Evolutionary conservation across 1,140 invertebrate species (phyloP).

Genomic region (Brachionus rubens): DNA sequence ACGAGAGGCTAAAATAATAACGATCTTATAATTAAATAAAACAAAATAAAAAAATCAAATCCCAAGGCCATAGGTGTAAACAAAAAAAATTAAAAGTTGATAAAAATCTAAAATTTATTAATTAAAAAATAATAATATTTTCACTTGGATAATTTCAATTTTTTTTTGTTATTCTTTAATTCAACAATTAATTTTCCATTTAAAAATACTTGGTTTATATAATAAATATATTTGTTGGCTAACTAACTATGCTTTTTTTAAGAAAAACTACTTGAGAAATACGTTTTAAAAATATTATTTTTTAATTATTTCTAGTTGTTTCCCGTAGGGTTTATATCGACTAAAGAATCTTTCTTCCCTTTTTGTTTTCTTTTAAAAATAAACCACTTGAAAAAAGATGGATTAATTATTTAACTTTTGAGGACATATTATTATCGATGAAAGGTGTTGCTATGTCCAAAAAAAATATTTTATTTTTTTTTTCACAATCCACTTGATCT

Average conservation of each 20-base stretch:
- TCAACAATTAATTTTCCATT: too few relatives aligned
- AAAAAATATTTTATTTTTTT: constrained; percentile 22
- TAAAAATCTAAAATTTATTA: too few relatives aligned
- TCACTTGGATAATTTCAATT: too few relatives aligned
- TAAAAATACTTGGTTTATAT: too few relatives aligned
- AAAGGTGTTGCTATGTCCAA: not conserved
- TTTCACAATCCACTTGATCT: constrained; percentile 30
- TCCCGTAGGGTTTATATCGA: constrained; percentile 19
- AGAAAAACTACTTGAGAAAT: constrained; percentile 23
- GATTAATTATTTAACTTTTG: constrained; percentile 45
- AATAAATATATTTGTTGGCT: too few relatives aligned
- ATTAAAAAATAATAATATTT: too few relatives aligned
- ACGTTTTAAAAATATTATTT: constrained; percentile 39
- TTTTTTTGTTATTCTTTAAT: too few relatives aligned
- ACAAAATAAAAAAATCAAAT: not conserved
- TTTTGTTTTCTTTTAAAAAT: not conserved
- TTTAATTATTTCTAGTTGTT: constrained; percentile 35
- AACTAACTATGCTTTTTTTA: not conserved
- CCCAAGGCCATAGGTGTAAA: constrained; percentile 18
- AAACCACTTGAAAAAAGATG: constrained; percentile 29
- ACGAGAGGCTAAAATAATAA: constrained; percentile 11
- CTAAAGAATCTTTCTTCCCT: not conserved
- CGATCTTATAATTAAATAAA: constrained; percentile 37
- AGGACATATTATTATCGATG: constrained; percentile 22
- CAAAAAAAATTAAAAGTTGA: constrained; percentile 25